Percentiles rank a stretch among this genome's conserved stretches.
These are phyloP conservation scores for Melanchra persicariae DNA, from an alignment of 2,888 invertebrate genomes.

Conservation along the genomic window DNA sequence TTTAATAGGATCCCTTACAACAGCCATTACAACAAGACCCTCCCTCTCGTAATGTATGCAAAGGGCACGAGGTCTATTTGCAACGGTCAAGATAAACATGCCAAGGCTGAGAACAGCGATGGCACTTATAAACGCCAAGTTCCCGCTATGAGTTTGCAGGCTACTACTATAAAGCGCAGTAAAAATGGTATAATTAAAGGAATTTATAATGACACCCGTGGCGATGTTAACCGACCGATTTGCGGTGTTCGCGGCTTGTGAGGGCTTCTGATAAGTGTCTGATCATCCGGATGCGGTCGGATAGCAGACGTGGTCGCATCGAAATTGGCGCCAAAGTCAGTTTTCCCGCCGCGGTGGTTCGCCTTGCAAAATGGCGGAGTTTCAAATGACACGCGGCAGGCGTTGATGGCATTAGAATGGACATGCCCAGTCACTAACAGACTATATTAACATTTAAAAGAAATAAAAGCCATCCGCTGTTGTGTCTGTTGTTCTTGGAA, in stretches of 20 bases:
- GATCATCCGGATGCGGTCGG: constrained; percentile 74
- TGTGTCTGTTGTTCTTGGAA: constrained; percentile 37
- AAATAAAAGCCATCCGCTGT: constrained; percentile 29
- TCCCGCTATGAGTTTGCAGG: constrained; percentile 72
- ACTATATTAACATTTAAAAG: constrained; percentile 39
- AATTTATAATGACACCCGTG: constrained; percentile 85
- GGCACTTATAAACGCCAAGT: constrained; percentile 79
- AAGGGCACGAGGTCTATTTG: constrained; percentile 53
- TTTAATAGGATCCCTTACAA: constrained; percentile 51
- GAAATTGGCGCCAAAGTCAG: constrained; percentile 90
- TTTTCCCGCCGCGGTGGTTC: constrained; percentile 88
- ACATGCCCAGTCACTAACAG: constrained; percentile 67
- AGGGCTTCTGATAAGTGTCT: constrained; percentile 51
- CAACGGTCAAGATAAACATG: constrained; percentile 74
- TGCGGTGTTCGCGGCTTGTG: constrained; percentile 66
- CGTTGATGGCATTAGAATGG: constrained; percentile 76
- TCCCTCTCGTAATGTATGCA: constrained; percentile 43
- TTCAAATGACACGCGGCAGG: constrained; percentile 87
- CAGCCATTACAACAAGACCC: constrained; percentile 33
- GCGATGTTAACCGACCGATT: constrained; percentile 72
- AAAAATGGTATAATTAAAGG: constrained; percentile 88
- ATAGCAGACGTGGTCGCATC: constrained; percentile 79
- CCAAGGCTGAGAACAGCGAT: constrained; percentile 81
- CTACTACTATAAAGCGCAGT: constrained; percentile 81
- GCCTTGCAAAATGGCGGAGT: constrained; percentile 89